A percentile compares a stretch with the other conserved stretches of the same genome.
Evolutionary conservation across 2,113 vertebrate species (phyloP).

Genomic region (Pangasianodon hypophthalmus): DNA sequence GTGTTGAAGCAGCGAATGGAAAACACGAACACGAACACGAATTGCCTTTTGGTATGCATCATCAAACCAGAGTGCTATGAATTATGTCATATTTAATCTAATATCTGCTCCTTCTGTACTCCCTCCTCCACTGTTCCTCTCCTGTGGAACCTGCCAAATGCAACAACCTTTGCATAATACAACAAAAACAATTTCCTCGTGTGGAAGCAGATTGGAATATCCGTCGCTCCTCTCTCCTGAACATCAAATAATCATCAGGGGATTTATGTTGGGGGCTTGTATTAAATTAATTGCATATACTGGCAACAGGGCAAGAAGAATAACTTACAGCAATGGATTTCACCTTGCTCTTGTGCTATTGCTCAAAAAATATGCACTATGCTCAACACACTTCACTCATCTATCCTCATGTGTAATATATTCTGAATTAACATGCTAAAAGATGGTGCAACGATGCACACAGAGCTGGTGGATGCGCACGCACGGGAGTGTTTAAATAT

Average conservation of each 20-base stretch:
- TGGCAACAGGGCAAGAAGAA: constrained; percentile 61
- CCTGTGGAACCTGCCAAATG: constrained; percentile 57
- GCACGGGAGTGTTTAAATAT: constrained; percentile 35
- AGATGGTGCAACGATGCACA: constrained; percentile 11
- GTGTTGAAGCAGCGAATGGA: constrained; percentile 3
- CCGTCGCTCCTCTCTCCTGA: constrained; percentile 65
- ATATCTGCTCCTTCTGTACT: constrained; percentile 49
- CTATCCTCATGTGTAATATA: constrained; percentile 25
- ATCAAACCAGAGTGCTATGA: constrained; percentile 30
- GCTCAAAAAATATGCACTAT: constrained; percentile 18
- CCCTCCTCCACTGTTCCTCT: background rate
- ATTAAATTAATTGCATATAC: constrained; percentile 72
- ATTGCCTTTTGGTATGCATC: constrained; percentile 30
- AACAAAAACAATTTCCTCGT: constrained; percentile 69
- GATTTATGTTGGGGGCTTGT: constrained; percentile 70
- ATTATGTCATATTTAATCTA: constrained; percentile 32
- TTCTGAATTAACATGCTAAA: constrained; percentile 28
- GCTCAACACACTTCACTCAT: background rate
- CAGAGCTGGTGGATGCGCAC: background rate
- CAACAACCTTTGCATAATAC: constrained; percentile 67
- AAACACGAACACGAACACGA: constrained; percentile 14
- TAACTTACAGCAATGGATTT: constrained; percentile 68
- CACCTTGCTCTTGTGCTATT: constrained; percentile 59
- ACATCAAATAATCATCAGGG: constrained; percentile 70
- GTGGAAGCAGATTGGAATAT: constrained; percentile 66